A percentile compares a stretch with the other conserved stretches of the same genome.
phyloP scores from a whole-genome alignment of 2,113 vertebrate genomes.

The Deroptyus accipitrinus region DNA sequence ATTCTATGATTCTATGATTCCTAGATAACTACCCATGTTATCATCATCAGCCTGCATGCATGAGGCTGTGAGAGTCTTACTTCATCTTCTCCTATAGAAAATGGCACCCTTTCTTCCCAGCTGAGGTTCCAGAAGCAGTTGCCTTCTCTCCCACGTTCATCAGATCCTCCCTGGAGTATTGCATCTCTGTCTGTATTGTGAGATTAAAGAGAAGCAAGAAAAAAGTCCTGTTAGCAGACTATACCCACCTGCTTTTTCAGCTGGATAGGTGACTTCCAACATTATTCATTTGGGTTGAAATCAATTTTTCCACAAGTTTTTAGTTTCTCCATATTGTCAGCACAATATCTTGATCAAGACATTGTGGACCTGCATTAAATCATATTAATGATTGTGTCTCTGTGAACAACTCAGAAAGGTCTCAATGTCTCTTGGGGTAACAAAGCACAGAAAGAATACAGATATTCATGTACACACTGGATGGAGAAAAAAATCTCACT shows the following conservation, averaged over 20 bases:
- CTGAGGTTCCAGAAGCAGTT: background rate
- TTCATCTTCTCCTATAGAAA: background rate
- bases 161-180: background rate
- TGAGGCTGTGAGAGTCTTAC: background rate
- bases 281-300: background rate
- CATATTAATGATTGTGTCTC: background rate
- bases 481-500: background rate
- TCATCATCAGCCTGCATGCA: background rate
- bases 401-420: background rate
- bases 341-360: background rate
- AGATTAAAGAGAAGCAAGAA: background rate
- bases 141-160: rapidly evolving
- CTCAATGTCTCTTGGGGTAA: background rate
- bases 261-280: too few species aligned
- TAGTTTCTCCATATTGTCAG: background rate
- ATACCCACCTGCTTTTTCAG: background rate
- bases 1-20: background rate
- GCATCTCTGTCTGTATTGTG: background rate
- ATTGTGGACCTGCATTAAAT: background rate
- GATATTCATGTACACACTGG: background rate
- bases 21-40: background rate
- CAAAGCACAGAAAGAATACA: background rate
- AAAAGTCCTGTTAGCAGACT: background rate
- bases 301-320: background rate
- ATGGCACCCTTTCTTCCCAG: background rate